Conservation (phyloP, 2,888 invertebrate species). For the Odontocerum albicorne region DNA sequence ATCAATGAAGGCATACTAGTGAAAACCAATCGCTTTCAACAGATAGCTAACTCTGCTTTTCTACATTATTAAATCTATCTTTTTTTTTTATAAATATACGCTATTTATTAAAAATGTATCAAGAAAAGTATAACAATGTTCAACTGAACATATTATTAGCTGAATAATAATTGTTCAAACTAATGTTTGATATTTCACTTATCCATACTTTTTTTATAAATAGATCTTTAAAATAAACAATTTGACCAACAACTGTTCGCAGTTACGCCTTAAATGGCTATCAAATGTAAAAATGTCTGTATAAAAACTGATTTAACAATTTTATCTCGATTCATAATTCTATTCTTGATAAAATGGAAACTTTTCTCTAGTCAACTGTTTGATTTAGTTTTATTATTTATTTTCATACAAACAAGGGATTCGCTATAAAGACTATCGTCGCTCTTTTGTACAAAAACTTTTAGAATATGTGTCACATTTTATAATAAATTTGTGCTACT, state of each 20-base stretch:
- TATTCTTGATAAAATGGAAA: too few relatives aligned
- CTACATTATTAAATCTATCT: constrained; percentile 27
- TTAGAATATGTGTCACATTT: too few relatives aligned
- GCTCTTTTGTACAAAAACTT: too few relatives aligned
- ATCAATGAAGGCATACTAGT: constrained; percentile 36
- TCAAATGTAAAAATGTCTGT: constrained; percentile 11
- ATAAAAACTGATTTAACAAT: constrained; percentile 18
- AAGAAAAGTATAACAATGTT: constrained; percentile 30
- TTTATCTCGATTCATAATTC: constrained; percentile 1
- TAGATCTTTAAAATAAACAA: constrained; percentile 25
- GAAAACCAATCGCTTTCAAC: constrained; percentile 36
- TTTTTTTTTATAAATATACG: constrained; percentile 27
- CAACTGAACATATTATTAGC: constrained; percentile 17
- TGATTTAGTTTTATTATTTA: too few relatives aligned
- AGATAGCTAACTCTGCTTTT: constrained; percentile 34
- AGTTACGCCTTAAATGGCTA: not conserved
- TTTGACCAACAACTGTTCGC: constrained; percentile 23
- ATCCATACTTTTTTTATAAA: constrained; percentile 10
- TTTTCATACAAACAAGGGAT: too few relatives aligned
- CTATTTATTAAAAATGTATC: constrained; percentile 33
- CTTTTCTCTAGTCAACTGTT: too few relatives aligned
- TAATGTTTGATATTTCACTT: constrained; percentile 12
- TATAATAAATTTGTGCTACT: too few relatives aligned
- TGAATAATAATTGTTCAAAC: constrained; percentile 18
- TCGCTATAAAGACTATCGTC: too few relatives aligned